A percentile compares a stretch with the other conserved stretches of the same genome.
These are phyloP conservation scores for Lacerta agilis DNA, from an alignment of 2,797 vertebrate species.

Conservation along the genomic window DNA sequence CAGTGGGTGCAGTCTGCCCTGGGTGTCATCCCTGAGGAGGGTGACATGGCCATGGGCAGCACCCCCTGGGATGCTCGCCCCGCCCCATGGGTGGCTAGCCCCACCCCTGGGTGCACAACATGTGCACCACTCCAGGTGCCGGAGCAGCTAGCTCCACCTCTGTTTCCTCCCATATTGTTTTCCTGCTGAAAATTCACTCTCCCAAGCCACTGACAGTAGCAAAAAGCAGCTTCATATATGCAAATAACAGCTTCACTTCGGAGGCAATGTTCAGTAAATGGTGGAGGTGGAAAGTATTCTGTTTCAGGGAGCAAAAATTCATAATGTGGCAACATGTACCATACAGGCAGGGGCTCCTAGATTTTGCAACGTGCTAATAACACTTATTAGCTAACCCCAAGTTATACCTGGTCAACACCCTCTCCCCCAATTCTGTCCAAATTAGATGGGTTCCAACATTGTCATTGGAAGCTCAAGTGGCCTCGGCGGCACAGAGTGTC, in stretches of 20 bases:
- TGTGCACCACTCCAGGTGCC: no score
- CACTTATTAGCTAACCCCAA: not conserved
- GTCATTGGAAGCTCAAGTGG: no score
- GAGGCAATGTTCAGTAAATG: not conserved
- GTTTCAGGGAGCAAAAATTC: not conserved
- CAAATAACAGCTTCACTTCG: not conserved
- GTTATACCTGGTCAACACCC: not conserved
- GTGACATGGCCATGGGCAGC: no score
- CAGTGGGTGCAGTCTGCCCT: accelerated
- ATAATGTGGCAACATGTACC: no score
- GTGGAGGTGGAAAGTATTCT: not conserved
- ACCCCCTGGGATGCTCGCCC: no score
- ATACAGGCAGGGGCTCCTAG: not conserved
- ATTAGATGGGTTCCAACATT: not conserved
- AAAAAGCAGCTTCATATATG: not conserved
- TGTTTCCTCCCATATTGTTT: not conserved
- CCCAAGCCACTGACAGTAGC: not conserved
- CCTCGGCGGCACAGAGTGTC: no score
- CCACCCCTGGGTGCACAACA: no score
- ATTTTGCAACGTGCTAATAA: not conserved
- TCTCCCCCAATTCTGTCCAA: not conserved
- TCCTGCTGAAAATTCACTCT: not conserved
- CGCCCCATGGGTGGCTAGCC: accelerated
- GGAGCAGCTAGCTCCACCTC: no score
- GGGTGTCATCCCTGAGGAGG: no score